A percentile compares a stretch with the other conserved stretches of the same genome.
These are phyloP conservation scores for Salpingus planirostris DNA, from an alignment of 2,888 invertebrate species.

Conservation along the genomic window DNA sequence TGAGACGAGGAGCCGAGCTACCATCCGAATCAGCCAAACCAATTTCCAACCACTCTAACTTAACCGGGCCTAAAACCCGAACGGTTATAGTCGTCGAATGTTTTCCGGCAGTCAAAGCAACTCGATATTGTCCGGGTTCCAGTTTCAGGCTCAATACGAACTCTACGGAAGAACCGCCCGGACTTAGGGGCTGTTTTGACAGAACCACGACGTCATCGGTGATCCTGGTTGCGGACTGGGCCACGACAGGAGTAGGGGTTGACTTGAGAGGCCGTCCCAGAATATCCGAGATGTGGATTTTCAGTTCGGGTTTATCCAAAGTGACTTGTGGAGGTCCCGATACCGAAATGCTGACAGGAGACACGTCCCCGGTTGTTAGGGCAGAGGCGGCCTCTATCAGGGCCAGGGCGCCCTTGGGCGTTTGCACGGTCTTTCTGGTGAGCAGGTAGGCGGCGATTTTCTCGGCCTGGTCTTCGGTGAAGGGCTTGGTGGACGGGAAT, in stretches of 20 bases:
- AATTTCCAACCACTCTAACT: conserved; percentile 70
- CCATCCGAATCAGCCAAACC: conserved; percentile 88
- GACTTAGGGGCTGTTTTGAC: conserved; percentile 52
- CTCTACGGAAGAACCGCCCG: conserved; percentile 52
- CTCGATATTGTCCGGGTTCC: conserved; percentile 76
- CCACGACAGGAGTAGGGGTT: conserved; percentile 59
- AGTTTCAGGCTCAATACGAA: conserved; percentile 75
- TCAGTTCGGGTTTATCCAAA: conserved; percentile 61
- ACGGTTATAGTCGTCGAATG: conserved; percentile 44
- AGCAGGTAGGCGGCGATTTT: conserved; percentile 80
- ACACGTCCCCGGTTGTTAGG: conserved; percentile 42
- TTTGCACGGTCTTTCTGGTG: conserved; percentile 80
- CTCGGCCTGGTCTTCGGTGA: conserved; percentile 68
- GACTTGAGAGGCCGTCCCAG: conserved; percentile 63
- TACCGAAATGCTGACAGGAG: conserved; percentile 78
- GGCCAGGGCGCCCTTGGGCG: conserved; percentile 72
- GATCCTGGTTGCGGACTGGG: conserved; percentile 65
- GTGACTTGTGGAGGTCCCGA: conserved; percentile 72
- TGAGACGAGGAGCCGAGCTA: conserved; percentile 69
- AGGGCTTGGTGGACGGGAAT: conserved; percentile 54
- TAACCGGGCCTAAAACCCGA: conserved; percentile 68
- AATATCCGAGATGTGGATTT: conserved; percentile 64
- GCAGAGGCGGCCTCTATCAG: conserved; percentile 70
- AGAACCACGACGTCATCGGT: conserved; percentile 68
- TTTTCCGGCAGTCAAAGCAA: conserved; percentile 64